Evolutionary conservation across 1,140 invertebrate genomes (phyloP).

Genomic region (Bathynomus jamesi): DNA sequence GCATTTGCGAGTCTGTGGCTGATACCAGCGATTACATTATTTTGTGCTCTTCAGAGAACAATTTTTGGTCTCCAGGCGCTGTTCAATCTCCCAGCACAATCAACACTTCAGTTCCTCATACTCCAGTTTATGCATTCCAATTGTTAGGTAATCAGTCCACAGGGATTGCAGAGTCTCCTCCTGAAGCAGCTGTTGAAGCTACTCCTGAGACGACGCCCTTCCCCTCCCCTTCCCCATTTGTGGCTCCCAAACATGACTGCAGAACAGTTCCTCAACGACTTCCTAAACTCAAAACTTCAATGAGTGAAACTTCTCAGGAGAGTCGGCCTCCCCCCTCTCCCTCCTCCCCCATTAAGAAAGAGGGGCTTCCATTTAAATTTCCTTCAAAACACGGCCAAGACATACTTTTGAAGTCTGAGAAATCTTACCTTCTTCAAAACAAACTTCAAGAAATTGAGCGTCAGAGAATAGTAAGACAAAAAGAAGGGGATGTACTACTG

Average conservation of each 20-base stretch:
- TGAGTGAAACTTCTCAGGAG: not conserved
- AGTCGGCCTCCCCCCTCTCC: conserved; percentile 1
- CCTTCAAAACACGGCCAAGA: conserved; percentile 25
- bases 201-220: conserved; percentile 36
- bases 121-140: conserved; percentile 24
- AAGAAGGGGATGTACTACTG: conserved; percentile 11
- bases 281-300: not conserved
- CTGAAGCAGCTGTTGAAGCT: conserved; percentile 34
- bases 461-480: conserved; percentile 18
- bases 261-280: not conserved
- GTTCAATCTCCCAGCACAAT: conserved; percentile 13
- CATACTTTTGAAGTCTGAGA: conserved; percentile 15
- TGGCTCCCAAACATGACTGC: not conserved
- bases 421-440: conserved; percentile 16
- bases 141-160: conserved; percentile 13
- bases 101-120: conserved; percentile 26
- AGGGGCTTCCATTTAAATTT: conserved; percentile 18
- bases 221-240: conserved; percentile 24
- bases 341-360: conserved; percentile 21
- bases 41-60: conserved; percentile 18
- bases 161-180: conserved; percentile 31
- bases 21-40: conserved; percentile 14
- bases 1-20: conserved; percentile 13
- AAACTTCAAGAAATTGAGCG: conserved; percentile 25
- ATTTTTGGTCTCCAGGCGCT: conserved; percentile 33